Evolutionary conservation across 2,888 invertebrate species (phyloP).

Genomic region (Aporophyla nigra): DNA sequence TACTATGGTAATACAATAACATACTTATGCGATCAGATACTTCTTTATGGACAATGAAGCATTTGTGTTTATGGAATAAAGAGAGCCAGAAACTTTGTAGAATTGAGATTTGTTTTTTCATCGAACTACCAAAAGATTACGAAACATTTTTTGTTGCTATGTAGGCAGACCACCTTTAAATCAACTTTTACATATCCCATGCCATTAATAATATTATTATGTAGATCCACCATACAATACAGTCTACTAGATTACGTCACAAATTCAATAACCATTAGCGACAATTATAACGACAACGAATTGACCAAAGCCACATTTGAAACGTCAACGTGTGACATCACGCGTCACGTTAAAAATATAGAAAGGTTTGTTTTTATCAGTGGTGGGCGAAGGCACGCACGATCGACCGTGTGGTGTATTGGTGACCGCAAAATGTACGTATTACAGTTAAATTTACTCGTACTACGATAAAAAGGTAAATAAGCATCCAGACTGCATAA

Average conservation of each 20-base stretch:
- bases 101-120: not conserved
- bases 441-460: slow-evolving; percentile 31
- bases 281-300: slow-evolving; percentile 34
- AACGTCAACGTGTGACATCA: slow-evolving; percentile 54
- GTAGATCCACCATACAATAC: not conserved
- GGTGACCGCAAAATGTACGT: slow-evolving; percentile 39
- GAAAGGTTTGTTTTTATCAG: slow-evolving; percentile 30
- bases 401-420: slow-evolving; percentile 10
- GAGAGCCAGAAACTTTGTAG: not conserved
- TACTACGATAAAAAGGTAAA: slow-evolving; percentile 38
- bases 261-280: slow-evolving; percentile 42
- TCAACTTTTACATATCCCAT: not conserved
- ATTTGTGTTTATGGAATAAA: slow-evolving; percentile 38
- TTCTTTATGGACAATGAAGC: slow-evolving; percentile 33
- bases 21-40: slow-evolving; percentile 51
- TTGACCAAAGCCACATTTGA: slow-evolving; percentile 39
- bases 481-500: slow-evolving; percentile 28
- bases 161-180: not conserved
- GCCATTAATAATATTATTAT: not conserved
- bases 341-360: slow-evolving; percentile 17
- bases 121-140: not conserved
- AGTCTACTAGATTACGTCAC: slow-evolving; percentile 26
- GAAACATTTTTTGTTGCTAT: not conserved
- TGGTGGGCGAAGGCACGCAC: slow-evolving; percentile 11
- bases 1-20: slow-evolving; percentile 67